phyloP scores from a whole-genome alignment of 2,113 vertebrate species.

The Gallinago undulata region DNA sequence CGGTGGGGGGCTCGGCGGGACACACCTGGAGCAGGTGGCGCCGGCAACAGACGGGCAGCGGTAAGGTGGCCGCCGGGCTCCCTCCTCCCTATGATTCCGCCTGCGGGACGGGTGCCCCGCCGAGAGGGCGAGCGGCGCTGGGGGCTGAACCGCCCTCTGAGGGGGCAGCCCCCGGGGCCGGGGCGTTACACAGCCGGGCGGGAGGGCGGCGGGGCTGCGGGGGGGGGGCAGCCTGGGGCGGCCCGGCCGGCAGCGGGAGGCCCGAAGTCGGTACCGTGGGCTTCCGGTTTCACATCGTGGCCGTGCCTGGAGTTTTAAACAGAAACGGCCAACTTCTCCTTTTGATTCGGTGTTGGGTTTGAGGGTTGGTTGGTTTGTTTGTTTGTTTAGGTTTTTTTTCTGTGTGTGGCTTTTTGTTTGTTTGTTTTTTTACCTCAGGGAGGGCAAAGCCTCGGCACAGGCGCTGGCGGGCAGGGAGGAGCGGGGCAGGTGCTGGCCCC shows the following conservation, averaged over 20 bases:
- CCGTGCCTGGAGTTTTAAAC: not conserved
- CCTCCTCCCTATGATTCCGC: not conserved
- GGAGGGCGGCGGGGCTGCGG: too few relatives aligned
- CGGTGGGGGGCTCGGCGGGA: not conserved
- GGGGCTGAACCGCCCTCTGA: too few relatives aligned
- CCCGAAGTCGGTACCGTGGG: not conserved
- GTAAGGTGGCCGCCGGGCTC: not conserved
- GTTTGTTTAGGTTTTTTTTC: too few relatives aligned
- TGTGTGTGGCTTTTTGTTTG: too few relatives aligned
- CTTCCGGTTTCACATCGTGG: constrained; percentile 19
- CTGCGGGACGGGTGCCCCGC: not conserved
- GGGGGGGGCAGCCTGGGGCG: not conserved
- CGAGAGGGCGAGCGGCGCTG: not conserved
- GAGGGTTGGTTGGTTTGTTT: not conserved
- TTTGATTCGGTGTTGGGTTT: not conserved
- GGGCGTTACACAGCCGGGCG: not conserved
- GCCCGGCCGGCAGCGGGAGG: not conserved
- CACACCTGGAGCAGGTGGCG: constrained; percentile 29
- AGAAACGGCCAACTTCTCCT: not conserved
- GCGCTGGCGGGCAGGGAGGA: not conserved
- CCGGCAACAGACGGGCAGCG: not conserved
- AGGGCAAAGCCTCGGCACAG: not conserved
- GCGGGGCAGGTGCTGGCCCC: not conserved
- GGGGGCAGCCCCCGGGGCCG: not conserved
- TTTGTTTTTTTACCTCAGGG: not conserved